phyloP scores from a whole-genome alignment of 2,888 invertebrate genomes.

The Oxyteleia sp. region DNA sequence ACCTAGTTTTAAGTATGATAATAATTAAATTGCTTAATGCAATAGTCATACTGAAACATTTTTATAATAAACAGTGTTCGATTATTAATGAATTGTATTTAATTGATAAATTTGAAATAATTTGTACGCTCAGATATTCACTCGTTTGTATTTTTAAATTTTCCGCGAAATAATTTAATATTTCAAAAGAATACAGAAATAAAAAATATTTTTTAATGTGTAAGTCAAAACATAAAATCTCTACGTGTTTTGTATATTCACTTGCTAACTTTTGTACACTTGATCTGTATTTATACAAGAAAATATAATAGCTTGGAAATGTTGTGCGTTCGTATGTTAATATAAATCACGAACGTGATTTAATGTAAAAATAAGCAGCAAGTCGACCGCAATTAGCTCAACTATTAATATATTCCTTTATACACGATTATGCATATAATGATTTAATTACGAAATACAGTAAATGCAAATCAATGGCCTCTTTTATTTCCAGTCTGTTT shows the following conservation, averaged over 20 bases:
- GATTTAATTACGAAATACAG: slow-evolving; percentile 31
- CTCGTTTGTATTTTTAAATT: too few species aligned
- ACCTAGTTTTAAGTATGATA: slow-evolving; percentile 2
- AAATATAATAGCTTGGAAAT: slow-evolving; percentile 38
- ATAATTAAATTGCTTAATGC: slow-evolving; percentile 13
- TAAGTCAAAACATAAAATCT: slow-evolving; percentile 33
- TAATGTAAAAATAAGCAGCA: slow-evolving; percentile 54
- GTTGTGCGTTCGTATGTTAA: slow-evolving; percentile 40
- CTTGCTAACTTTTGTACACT: slow-evolving; percentile 30
- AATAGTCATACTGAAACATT: slow-evolving; percentile 34
- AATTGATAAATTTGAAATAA: neutral
- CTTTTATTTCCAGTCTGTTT: too few species aligned
- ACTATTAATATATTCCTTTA: slow-evolving; percentile 58
- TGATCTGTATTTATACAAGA: slow-evolving; percentile 49
- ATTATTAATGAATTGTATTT: neutral
- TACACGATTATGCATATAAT: slow-evolving; percentile 44
- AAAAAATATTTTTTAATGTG: slow-evolving; percentile 4
- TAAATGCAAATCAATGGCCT: too few species aligned
- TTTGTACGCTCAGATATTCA: neutral
- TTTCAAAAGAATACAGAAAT: too few species aligned
- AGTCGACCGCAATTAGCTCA: slow-evolving; percentile 58
- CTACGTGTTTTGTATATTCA: slow-evolving; percentile 3
- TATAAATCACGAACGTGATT: slow-evolving; percentile 53
- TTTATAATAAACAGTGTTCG: neutral
- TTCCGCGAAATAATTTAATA: too few species aligned